A percentile compares a stretch with the other conserved stretches of the same genome.
Evolutionary conservation across 2,797 vertebrate species (phyloP).

Genomic region (Neopelma chrysocephalum): DNA sequence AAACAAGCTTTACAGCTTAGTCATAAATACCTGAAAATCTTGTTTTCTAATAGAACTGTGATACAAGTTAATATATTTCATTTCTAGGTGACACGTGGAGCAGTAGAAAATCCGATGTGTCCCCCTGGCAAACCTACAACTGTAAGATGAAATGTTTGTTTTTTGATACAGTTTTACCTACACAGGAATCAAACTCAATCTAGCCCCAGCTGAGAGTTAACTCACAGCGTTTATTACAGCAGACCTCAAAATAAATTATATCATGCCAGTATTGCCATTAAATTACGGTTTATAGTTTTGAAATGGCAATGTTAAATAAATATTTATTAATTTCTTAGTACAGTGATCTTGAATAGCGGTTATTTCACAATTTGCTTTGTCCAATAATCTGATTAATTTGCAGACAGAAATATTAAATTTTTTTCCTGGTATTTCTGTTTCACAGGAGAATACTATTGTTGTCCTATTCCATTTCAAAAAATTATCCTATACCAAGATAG

Average conservation of each 20-base stretch:
- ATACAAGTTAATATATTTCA: conserved; percentile 55
- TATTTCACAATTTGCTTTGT: not conserved
- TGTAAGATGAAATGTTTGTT: not conserved
- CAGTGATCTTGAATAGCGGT: not conserved
- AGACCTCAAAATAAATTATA: not conserved
- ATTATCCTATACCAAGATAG: not conserved
- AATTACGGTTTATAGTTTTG: not conserved
- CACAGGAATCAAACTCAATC: not conserved
- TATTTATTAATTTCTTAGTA: not conserved
- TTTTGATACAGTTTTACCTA: not conserved
- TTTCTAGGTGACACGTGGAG: not conserved
- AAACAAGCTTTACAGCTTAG: conserved; percentile 44
- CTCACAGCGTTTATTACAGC: conserved; percentile 18
- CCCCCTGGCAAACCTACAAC: not conserved
- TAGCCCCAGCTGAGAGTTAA: not conserved
- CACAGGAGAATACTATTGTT: not conserved
- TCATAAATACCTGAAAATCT: conserved; percentile 50
- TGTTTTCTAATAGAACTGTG: conserved; percentile 56
- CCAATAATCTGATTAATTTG: not conserved
- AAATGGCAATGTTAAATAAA: not conserved
- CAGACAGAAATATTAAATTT: not conserved
- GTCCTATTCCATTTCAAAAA: not conserved
- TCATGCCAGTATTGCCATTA: not conserved
- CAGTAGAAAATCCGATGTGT: not conserved
- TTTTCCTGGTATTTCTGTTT: not conserved